A percentile compares a stretch with the other conserved stretches of the same genome.
These are phyloP conservation scores for Aurelia aurita DNA, from an alignment of 30 jellyfish, hydroid and myxozoan genomes.

Conservation along the genomic window DNA sequence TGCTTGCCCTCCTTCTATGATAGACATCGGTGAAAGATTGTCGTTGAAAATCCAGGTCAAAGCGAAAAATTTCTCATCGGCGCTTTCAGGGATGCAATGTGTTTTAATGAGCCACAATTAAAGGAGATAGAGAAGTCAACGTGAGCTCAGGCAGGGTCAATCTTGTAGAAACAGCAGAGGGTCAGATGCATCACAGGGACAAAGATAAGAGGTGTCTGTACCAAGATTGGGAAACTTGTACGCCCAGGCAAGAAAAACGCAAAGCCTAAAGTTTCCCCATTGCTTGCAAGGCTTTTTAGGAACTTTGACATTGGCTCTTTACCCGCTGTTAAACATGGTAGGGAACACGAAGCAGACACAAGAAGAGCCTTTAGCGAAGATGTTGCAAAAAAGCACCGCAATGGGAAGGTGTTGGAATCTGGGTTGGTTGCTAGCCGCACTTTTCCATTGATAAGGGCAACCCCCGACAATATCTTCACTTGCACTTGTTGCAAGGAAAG, in stretches of 20 bases:
- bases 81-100: not conserved
- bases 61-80: not conserved
- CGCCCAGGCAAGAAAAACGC: not conserved
- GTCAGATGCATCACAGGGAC: conserved; percentile 41
- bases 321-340: conserved; percentile 19
- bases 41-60: not conserved
- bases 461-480: conserved; percentile 25
- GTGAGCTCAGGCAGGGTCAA: not conserved
- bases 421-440: not conserved
- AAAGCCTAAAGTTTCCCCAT: not conserved
- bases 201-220: not conserved
- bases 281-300: not conserved
- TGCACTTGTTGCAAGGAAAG: conserved; percentile 18
- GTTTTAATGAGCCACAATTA: not conserved
- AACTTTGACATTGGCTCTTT: not conserved
- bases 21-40: not conserved
- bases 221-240: not conserved
- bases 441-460: conserved; percentile 14
- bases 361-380: conserved; percentile 11
- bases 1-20: not conserved
- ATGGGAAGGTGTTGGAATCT: not conserved
- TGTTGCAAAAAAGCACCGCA: conserved; percentile 8
- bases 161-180: not conserved
- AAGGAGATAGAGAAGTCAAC: not conserved
- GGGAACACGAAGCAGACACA: conserved; percentile 33